Base-by-base conservation (phyloP, 1,140 invertebrate genomes). In the Lordiphosa mommai region DNA sequence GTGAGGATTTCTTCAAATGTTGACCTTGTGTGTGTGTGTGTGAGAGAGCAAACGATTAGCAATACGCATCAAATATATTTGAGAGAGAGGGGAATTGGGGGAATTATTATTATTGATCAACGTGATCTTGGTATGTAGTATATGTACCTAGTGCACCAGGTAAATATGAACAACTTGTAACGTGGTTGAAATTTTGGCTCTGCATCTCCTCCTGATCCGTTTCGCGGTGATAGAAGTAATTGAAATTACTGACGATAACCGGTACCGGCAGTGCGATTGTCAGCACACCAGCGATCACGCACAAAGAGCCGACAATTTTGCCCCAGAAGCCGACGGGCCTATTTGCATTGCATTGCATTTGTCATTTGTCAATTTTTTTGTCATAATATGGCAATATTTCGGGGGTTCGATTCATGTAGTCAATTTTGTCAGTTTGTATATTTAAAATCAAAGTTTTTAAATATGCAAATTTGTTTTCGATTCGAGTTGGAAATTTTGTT, bases 161-260 rank as follows among this genome's bases (percentile, higher is more conserved):
- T 89, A 98, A 93, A 92, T 97, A 98, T 73, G 96, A 96, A 91
- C 96, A 98, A 91, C 96, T 97, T 87, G 96, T 98, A 89, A 98
- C 96, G 88, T 98, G 96, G 91, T 98, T 97, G 92, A 97, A 97
- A 91, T 98, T 98, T 91, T 97, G 96, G 79, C 96, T 97, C 91
- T 98, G 96, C 96, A 98, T 97, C 91, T 98, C 96, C 90, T 98
- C 97, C 91, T 98, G 97, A 91, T 99, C 97, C 77, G 97, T 98
- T 92, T 99, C 98, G 89, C 98, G 95, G 91, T 99, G 97, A 93
- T 99, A 99, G 93, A 99, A 99, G 92, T 99, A 99, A 91, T 99
- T 99, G 93, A 99, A 99, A 92, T 99, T 99, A 90, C 98, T 98
- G 72, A 99, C 98, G 91, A 99, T 99, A 91, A 99, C 98, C 87